phyloP scores from a whole-genome alignment of 2,888 invertebrate genomes.

The Dryobotodes eremita region DNA sequence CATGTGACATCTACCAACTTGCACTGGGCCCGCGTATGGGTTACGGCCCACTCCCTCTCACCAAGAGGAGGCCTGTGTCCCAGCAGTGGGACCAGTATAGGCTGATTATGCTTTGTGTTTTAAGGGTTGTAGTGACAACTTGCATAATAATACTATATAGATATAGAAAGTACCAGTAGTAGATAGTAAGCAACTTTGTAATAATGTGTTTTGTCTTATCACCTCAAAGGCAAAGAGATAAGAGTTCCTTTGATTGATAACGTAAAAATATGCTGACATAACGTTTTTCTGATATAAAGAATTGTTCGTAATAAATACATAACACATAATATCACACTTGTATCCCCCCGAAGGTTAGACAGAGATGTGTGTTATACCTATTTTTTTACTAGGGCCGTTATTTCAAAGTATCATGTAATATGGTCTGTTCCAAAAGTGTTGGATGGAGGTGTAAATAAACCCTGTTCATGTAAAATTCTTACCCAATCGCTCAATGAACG shows the following conservation, averaged over 20 bases:
- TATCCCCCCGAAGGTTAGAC: too few relatives aligned
- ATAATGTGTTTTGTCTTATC: slow-evolving; percentile 24
- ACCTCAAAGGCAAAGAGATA: background rate
- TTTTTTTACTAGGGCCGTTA: too few relatives aligned
- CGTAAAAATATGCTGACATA: slow-evolving; percentile 9
- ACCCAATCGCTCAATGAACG: too few relatives aligned
- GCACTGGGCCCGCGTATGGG: too few relatives aligned
- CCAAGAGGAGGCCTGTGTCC: background rate
- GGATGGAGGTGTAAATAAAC: too few relatives aligned
- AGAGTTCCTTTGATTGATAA: background rate
- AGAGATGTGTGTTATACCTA: too few relatives aligned
- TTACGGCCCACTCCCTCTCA: background rate
- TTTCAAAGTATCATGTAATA: too few relatives aligned
- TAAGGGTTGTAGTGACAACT: background rate
- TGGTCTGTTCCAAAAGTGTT: too few relatives aligned
- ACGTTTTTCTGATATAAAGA: background rate
- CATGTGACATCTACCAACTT: background rate
- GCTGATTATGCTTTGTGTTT: background rate
- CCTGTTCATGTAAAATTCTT: too few relatives aligned
- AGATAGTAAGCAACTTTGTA: background rate
- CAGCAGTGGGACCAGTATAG: background rate
- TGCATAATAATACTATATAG: background rate
- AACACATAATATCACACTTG: too few relatives aligned
- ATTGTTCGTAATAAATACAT: background rate
- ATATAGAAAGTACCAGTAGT: too few relatives aligned